Base-by-base conservation (phyloP, 1,140 invertebrate genomes). In the Oscheius sp. region DNA sequence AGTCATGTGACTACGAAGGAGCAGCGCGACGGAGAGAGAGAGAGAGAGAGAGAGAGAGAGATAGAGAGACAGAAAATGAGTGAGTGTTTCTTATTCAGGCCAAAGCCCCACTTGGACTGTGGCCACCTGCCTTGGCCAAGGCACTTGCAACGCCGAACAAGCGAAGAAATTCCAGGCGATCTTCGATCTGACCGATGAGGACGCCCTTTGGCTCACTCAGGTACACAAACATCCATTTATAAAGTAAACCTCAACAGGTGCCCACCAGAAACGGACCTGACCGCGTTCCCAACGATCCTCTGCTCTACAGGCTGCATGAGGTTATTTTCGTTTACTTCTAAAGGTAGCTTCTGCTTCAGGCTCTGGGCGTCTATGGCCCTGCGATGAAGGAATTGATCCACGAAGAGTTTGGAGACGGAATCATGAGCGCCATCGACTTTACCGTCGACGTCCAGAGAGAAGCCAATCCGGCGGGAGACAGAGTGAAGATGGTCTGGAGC, bases 341-440 rank as follows among this genome's bases (percentile, higher is more conserved):
- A 26, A 13, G 28, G 18, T 34, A 28, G 23, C 20, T 55, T 34
- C 3, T 23, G 13, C 67, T 46, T 29, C 26, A 79, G 78, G 80
- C 76, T 3, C 29, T 84, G 13, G 42, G 77, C 3, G 76, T 86
- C 28, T 86, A 86, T 70, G 85, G 85, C 4, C 64, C 77, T 0
- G 68, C 83, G 10, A 46, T 86, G 1, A 85, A 84, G 68, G 82
- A 84, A 62, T 61, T 85, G 1, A 82, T 85, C n/a, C 77, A 84
- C 36, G 85, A 85, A 73, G 78, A 85, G 65, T 84, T 84, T 52
- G 85, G 85, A 15, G 85, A 85, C 74, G 85, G 85, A 1, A 85
- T 85, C 34, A 83, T 86, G 82, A 82, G 79, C 46, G 85, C 85
- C 20, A 83, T 85, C 65, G 84, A 86, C 73, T 85, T 86, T 59